phyloP scores from a whole-genome alignment of 1,140 invertebrate species.

The Leptinotarsa lineolata region DNA sequence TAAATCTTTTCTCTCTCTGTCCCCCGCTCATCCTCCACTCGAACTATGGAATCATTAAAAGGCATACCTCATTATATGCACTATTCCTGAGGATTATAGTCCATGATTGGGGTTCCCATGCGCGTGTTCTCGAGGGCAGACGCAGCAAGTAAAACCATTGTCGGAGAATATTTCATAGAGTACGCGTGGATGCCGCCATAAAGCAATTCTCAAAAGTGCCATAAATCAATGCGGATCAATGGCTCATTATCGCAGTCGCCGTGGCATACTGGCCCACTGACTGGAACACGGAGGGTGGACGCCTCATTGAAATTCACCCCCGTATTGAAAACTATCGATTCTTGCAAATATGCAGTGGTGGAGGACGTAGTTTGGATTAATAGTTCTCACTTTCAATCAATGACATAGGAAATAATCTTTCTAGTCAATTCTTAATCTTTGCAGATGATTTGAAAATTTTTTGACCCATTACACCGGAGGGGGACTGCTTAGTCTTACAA shows the following conservation, averaged over 20 bases:
- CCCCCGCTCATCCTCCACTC: not conserved
- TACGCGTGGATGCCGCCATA: not conserved
- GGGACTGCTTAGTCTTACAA: too few relatives aligned
- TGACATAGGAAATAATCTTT: too few relatives aligned
- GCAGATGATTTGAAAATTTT: too few relatives aligned
- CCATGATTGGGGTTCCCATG: not conserved
- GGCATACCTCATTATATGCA: not conserved
- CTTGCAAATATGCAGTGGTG: slow-evolving; percentile 9
- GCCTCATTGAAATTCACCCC: slow-evolving; percentile 14
- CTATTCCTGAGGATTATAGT: not conserved
- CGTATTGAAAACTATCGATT: slow-evolving; percentile 21
- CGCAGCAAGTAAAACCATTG: not conserved
- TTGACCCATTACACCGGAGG: too few relatives aligned
- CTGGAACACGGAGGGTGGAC: slow-evolving; percentile 36
- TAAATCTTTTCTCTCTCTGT: too few relatives aligned
- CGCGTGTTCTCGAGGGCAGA: not conserved
- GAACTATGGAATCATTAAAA: not conserved
- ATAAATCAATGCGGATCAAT: slow-evolving; percentile 50
- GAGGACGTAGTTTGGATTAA: not conserved
- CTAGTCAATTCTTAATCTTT: too few relatives aligned
- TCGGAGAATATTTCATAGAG: not conserved
- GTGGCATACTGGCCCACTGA: slow-evolving; percentile 47
- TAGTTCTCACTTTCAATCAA: too few relatives aligned
- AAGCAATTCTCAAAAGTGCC: slow-evolving; percentile 41
- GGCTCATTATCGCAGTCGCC: slow-evolving; percentile 43